Conservation (phyloP, 2,797 vertebrate genomes). For the Periophthalmus magnuspinnatus region DNA sequence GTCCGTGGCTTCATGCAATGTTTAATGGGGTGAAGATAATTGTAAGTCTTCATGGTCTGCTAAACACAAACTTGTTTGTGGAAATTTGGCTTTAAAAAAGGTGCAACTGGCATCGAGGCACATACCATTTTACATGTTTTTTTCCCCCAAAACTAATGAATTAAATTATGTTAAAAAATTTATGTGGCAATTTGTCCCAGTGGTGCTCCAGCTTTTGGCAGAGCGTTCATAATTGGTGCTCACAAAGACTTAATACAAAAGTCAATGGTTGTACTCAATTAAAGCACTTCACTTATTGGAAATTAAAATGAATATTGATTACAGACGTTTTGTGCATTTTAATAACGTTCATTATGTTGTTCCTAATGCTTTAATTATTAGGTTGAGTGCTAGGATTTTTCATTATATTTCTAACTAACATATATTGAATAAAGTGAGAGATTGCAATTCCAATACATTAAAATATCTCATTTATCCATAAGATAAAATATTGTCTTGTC, state of each 20-base stretch:
- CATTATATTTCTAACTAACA: no score
- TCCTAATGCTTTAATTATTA: not conserved
- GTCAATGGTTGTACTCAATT: not conserved
- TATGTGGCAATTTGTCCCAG: conserved; percentile 5
- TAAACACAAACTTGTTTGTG: not conserved
- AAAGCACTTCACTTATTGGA: conserved; percentile 4
- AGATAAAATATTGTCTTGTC: no score
- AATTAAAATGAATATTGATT: not conserved
- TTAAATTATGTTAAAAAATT: not conserved
- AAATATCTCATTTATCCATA: no score
- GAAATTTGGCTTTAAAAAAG: not conserved
- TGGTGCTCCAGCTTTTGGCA: conserved; percentile 5
- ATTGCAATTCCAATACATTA: no score
- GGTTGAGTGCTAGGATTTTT: no score
- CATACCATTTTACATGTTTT: not conserved
- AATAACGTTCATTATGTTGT: not conserved
- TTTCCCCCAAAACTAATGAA: conserved; percentile 8
- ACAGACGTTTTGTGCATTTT: not conserved
- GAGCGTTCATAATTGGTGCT: conserved; percentile 1
- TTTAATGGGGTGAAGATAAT: not conserved
- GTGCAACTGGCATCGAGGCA: not conserved
- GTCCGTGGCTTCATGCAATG: not conserved
- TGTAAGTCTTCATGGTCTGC: not conserved
- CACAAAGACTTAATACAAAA: conserved; percentile 12
- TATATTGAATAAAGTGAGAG: no score